Conservation (phyloP, 2,888 invertebrate genomes). For the Agriopis marginaria region DNA sequence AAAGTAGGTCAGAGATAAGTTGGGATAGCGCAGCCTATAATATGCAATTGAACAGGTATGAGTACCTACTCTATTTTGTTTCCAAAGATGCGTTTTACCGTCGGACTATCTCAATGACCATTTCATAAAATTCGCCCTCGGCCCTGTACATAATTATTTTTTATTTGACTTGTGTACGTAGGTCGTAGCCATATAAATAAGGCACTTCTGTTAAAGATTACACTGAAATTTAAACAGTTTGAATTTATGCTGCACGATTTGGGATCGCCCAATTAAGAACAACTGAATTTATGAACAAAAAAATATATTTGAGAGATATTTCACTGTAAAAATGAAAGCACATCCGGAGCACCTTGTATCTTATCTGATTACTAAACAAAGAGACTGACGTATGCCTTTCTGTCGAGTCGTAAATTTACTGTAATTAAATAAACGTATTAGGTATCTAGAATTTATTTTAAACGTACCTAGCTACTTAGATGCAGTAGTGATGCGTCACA, state of each 20-base stretch:
- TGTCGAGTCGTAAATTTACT: slow-evolving; percentile 47
- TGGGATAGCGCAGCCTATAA: slow-evolving; percentile 46
- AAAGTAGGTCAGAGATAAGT: slow-evolving; percentile 67
- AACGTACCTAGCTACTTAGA: slow-evolving; percentile 31
- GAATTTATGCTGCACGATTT: no score
- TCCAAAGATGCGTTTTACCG: not conserved
- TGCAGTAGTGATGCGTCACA: slow-evolving; percentile 62
- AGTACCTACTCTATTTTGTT: not conserved
- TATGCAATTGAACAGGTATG: slow-evolving; percentile 30
- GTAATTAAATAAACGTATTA: slow-evolving; percentile 69
- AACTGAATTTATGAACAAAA: not conserved
- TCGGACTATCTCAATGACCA: not conserved
- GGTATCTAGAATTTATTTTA: slow-evolving; percentile 48
- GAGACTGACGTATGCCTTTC: slow-evolving; percentile 9
- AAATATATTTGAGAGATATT: not conserved
- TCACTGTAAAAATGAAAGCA: not conserved
- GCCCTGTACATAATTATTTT: not conserved
- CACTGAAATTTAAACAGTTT: not conserved
- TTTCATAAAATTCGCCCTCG: not conserved
- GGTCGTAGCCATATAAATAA: not conserved
- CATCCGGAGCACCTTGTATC: slow-evolving; percentile 2
- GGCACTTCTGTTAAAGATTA: not conserved
- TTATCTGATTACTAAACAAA: slow-evolving; percentile 9
- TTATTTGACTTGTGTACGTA: not conserved
- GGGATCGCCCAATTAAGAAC: no score